Evolutionary conservation across 2,797 vertebrate species (phyloP).

Genomic region (Acanthurus lineatus): DNA sequence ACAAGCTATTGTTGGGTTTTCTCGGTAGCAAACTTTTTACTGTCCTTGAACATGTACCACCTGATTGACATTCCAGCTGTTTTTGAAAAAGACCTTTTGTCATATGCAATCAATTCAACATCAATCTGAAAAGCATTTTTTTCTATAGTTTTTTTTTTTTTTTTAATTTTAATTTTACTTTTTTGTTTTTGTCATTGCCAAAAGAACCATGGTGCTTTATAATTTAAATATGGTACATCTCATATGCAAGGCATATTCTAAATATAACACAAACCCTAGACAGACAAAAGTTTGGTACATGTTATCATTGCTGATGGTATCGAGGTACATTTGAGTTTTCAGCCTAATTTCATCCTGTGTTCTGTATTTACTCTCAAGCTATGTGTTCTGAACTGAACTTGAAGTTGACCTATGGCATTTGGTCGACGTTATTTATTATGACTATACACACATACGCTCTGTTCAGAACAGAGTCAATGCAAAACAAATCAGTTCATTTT

Average conservation of each 20-base stretch:
- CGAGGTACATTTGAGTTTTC: conserved; percentile 95
- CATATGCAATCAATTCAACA: conserved; percentile 97
- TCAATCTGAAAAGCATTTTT: conserved; percentile 65
- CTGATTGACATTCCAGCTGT: conserved; percentile 96
- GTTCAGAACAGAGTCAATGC: conserved; percentile 93
- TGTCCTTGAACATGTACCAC: conserved; percentile 91
- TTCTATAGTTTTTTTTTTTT: conserved; percentile 52
- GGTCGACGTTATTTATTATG: conserved; percentile 98
- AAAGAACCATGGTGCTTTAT: conserved; percentile 97
- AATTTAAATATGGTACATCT: conserved; percentile 96
- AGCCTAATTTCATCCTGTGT: conserved; percentile 85
- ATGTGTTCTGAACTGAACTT: conserved; percentile 96
- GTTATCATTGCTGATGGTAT: conserved; percentile 92
- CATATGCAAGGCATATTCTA: conserved; percentile 97
- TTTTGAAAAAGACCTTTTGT: conserved; percentile 86
- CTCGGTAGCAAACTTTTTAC: conserved; percentile 94
- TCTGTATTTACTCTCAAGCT: conserved; percentile 96
- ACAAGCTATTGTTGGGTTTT: conserved; percentile 98
- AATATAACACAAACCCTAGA: conserved; percentile 69
- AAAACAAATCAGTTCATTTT: conserved; percentile 88
- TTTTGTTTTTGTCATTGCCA: conserved; percentile 89
- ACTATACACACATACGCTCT: conserved; percentile 86
- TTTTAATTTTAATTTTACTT: conserved; percentile 64
- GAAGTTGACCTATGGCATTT: conserved; percentile 95
- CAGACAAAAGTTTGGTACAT: conserved; percentile 91